Percentiles rank a stretch among this genome's conserved stretches.
phyloP scores from a whole-genome alignment of 2,797 vertebrate genomes.

The Naso thynnoides region DNA sequence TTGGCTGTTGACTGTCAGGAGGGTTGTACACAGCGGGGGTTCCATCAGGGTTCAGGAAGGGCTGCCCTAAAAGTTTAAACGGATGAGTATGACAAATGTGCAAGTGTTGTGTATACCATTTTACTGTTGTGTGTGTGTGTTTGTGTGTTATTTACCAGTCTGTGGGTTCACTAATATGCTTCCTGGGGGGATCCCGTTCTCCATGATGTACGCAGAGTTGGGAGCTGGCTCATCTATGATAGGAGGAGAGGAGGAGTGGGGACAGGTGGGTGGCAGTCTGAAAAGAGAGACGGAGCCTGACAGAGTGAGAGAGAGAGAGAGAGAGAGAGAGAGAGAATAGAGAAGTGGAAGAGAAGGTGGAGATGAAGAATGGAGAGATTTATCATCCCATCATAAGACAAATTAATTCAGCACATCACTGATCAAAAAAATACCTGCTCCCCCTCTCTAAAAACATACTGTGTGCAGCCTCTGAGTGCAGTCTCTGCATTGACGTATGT shows the following conservation, averaged over 20 bases:
- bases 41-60: conserved; percentile 95
- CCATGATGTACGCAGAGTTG: conserved; percentile 90
- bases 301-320: conserved; percentile 58
- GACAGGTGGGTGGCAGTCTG: conserved; percentile 82
- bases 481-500: conserved; percentile 37
- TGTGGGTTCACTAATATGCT: conserved; percentile 96
- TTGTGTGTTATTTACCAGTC: conserved; percentile 85
- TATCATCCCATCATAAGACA: conserved; percentile 21
- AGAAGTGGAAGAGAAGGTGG: background rate
- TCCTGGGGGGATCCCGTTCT: conserved; percentile 94
- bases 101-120: conserved; percentile 24
- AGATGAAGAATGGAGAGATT: conserved; percentile 17
- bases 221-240: conserved; percentile 83
- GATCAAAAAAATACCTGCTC: conserved; percentile 2
- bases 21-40: conserved; percentile 95
- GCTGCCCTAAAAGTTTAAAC: conserved; percentile 88
- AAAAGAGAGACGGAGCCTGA: conserved; percentile 87
- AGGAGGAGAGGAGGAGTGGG: conserved; percentile 73
- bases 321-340: conserved; percentile 8
- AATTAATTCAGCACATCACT: conserved; percentile 31
- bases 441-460: conserved; percentile 29
- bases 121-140: conserved; percentile 2
- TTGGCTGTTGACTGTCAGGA: conserved; percentile 88
- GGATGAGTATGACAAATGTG: conserved; percentile 25
- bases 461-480: background rate